Base-by-base conservation (phyloP, 2,113 vertebrate species). In the Passer domesticus region DNA sequence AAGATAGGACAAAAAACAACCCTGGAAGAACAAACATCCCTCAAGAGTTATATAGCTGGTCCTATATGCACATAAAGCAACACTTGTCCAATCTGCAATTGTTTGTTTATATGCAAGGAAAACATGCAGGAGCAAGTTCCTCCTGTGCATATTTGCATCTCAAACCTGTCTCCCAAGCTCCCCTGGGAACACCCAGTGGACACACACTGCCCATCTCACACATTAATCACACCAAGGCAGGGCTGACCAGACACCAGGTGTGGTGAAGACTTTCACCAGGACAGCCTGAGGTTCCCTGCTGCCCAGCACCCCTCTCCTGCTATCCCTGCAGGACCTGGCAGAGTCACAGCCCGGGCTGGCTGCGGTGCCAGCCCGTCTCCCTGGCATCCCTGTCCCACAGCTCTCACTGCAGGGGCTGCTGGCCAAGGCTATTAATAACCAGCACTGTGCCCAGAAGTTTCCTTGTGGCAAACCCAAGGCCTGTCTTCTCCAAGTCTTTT, bases 391-490 rank as follows among this genome's bases (percentile, higher is more conserved):
- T 49, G 52, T 69, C 79, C 46, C 84, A 60, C 14, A 81, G 62
- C 46, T 64, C 66, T 50, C 20, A 1, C 75, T 60, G 56, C 1
- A 67, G 63, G 72, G 39, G 79, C 82, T 77, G 33, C 59, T 35
- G 84, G 76, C 91, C 96, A 89, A 82, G 60, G 49, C 78, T 91
- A 80, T 94, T 83, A 87, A 90, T 92, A 93, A 92, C 55, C 17
- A 5, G 22, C 77, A 28, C 20, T 3, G 19, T 0, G 0, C 10
- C 46, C 37, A 75, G 53, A 92, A 75, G 83, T 56, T 66, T 60
- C 50, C 63, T 72, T 43, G 25, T 72, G 67, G 70, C 86, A 95
- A 86, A 92, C 20, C 60, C 63, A 91, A 52, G 8, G 47, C 49
- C 33, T 33, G 9, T 41, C 83, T 87, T 49, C 64, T 70, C 72